Base-by-base conservation (phyloP, 2,113 vertebrate genomes). In the Sceloporus tristichus region DNA sequence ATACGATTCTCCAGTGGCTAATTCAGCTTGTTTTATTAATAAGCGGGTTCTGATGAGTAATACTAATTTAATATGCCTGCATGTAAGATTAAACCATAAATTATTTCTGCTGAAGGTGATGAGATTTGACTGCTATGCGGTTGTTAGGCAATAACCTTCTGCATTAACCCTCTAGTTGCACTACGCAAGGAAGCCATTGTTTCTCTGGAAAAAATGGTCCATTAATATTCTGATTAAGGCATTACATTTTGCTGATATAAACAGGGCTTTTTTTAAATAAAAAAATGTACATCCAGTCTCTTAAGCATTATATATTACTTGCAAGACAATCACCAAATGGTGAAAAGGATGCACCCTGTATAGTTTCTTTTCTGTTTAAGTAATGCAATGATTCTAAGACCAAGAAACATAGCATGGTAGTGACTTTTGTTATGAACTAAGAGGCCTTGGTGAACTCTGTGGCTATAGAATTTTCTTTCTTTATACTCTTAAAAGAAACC, bases 21-120 rank as follows among this genome's bases (percentile, higher is more conserved):
- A 97, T 97, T 97, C 93, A 42, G 93, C 95, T 96, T 97, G 97
- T 97, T 98, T 98, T 97, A 97, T 97, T 97, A 97, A 97, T 97
- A 97, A 97, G 95, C 0, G 9, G 88, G 93, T 97, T 97, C 94
- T 97, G 97, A 97, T 97, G 97, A 97, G 96, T 95, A 97, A 97
- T 97, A 95, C 95, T 97, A 97, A 97, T 97, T 97, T 97, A 97
- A 96, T 97, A 95, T 0, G 82, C 92, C 93, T 96, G 94, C 92
- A 94, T 97, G 95, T 96, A 96, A 97, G 95, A 98, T 97, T 97
- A 97, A 97, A 97, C 94, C 95, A 97, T 98, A 97, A 98, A 97
- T 97, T 96, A 97, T 97, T 97, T 87, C 93, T 97, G 91, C 91
- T 95, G 95, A 97, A 96, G 94, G 93, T 96, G 96, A 97, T 97